Conservation (phyloP, 2,888 invertebrate species). For the Clanis bilineata region DNA sequence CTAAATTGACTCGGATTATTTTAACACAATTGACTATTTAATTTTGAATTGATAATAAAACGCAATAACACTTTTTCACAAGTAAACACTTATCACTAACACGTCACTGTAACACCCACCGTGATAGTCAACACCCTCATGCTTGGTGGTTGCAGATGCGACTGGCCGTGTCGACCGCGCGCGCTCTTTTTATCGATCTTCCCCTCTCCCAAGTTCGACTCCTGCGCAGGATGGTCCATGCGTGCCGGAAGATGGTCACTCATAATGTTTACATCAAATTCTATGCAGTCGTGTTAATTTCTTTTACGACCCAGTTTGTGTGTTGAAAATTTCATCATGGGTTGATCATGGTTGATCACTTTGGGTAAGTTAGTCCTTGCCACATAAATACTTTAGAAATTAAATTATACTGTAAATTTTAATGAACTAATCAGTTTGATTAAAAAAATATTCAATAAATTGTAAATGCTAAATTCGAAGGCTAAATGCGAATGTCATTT, state of each 20-base stretch:
- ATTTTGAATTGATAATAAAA: too few species aligned
- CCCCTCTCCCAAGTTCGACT: constrained; percentile 47
- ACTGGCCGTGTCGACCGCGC: constrained; percentile 47
- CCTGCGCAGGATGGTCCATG: constrained; percentile 32
- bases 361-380: not conserved
- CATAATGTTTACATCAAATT: constrained; percentile 10
- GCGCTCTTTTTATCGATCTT: constrained; percentile 58
- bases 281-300: not conserved
- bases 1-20: too few species aligned
- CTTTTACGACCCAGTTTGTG: not conserved
- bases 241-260: constrained; percentile 14
- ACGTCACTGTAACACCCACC: constrained; percentile 56
- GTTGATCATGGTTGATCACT: not conserved
- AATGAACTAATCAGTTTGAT: too few species aligned
- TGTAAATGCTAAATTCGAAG: too few species aligned
- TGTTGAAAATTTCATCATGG: not conserved
- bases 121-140: constrained; percentile 71
- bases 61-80: not conserved
- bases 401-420: too few species aligned
- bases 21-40: too few species aligned
- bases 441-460: too few species aligned
- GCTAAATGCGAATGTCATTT: too few species aligned
- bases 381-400: too few species aligned
- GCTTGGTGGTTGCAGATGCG: constrained; percentile 60
- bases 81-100: constrained; percentile 40